Evolutionary conservation across 2,888 invertebrate genomes (phyloP).

Genomic region (Tinea pellionella): DNA sequence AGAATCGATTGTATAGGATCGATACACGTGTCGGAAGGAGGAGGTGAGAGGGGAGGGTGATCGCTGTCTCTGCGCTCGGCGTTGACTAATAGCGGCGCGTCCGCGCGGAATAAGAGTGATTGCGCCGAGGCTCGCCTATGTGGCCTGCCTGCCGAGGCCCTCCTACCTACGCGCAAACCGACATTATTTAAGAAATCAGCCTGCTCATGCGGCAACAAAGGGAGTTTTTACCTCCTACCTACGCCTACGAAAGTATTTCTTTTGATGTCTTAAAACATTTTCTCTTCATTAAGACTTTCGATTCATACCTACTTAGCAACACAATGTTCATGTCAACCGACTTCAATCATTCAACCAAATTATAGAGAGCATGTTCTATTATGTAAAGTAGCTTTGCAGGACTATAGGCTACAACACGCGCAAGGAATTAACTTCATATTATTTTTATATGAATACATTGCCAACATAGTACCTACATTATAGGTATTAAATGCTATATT

Average conservation of each 20-base stretch:
- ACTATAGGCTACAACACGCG: not conserved
- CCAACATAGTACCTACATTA: not conserved
- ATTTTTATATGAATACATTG: not conserved
- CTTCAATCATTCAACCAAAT: not conserved
- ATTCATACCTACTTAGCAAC: not conserved
- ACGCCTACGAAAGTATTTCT: slow-evolving; percentile 2
- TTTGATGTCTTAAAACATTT: slow-evolving; percentile 6
- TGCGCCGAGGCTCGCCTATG: slow-evolving; percentile 56
- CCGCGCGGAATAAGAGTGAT: slow-evolving; percentile 69
- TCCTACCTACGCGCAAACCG: slow-evolving; percentile 57
- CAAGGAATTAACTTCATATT: not conserved
- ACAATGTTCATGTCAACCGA: not conserved
- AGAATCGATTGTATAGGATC: slow-evolving; percentile 60
- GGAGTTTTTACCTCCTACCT: slow-evolving; percentile 57
- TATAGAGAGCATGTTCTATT: not conserved
- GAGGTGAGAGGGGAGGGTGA: slow-evolving; percentile 27
- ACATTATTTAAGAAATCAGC: slow-evolving; percentile 69
- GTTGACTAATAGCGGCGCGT: slow-evolving; percentile 67
- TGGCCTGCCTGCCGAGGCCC: slow-evolving; percentile 38
- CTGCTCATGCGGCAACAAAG: slow-evolving; percentile 60
- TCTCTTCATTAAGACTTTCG: slow-evolving; percentile 3
- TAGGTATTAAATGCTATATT: not conserved
- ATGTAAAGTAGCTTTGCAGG: not conserved
- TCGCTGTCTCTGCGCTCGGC: slow-evolving; percentile 64
- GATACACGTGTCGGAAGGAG: slow-evolving; percentile 40